These are phyloP conservation scores for Drosophila tani DNA, from an alignment of 1,140 invertebrate genomes.

Conservation along the genomic window DNA sequence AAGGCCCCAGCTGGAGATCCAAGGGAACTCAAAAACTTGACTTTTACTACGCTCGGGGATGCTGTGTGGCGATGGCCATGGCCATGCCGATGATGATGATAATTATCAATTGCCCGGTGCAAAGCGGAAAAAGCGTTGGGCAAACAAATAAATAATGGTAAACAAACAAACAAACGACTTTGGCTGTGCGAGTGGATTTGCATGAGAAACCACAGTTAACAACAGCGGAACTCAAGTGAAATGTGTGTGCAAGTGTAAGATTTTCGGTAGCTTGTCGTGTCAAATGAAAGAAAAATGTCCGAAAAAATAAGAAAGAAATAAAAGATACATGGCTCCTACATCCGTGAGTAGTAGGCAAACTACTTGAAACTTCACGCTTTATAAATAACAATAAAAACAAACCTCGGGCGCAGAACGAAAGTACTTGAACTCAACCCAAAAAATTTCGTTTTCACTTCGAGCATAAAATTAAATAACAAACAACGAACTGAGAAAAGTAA, in stretches of 20 bases:
- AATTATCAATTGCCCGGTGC: constrained; percentile 65
- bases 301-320: constrained; percentile 30
- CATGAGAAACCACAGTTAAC: constrained; percentile 76
- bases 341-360: constrained; percentile 70
- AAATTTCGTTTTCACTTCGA: constrained; percentile 78
- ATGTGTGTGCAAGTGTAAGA: constrained; percentile 55
- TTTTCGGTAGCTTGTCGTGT: constrained; percentile 72
- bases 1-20: constrained; percentile 44
- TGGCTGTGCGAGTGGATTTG: constrained; percentile 55
- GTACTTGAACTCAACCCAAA: constrained; percentile 35
- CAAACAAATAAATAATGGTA: constrained; percentile 59
- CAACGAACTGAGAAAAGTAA: constrained; percentile 37
- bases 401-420: constrained; percentile 40
- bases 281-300: constrained; percentile 40
- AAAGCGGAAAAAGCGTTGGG: constrained; percentile 69
- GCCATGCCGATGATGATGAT: constrained; percentile 37
- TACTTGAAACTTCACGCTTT: constrained; percentile 80
- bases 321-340: constrained; percentile 29
- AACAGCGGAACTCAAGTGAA: constrained; percentile 57
- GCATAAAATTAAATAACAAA: constrained; percentile 81
- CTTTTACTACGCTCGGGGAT: constrained; percentile 31
- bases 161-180: constrained; percentile 58
- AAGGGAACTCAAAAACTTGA: constrained; percentile 20
- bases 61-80: constrained; percentile 28
- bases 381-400: constrained; percentile 70